Percentiles rank a stretch among this genome's conserved stretches.
phyloP scores from a whole-genome alignment of 2,888 invertebrate genomes.

The Plutella xylostella region DNA sequence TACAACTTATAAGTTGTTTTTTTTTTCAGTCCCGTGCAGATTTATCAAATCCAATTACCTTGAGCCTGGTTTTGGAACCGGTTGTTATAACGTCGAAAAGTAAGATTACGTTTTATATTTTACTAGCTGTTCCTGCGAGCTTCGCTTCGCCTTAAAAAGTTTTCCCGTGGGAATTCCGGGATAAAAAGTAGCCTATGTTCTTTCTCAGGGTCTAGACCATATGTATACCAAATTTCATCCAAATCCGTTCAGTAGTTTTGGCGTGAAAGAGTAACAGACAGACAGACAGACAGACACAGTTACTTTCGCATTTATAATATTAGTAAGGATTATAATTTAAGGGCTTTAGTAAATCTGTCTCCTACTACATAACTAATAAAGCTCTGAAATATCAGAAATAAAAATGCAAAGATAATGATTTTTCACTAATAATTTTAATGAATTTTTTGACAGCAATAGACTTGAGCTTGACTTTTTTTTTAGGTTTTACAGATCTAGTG shows the following conservation, averaged over 20 bases:
- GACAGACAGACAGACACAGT: no score
- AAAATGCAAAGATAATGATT: background rate
- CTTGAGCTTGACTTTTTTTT: no score
- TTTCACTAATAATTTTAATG: background rate
- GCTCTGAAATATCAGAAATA: background rate
- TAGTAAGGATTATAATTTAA: background rate
- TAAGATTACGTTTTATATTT: constrained; percentile 10
- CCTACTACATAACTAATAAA: background rate
- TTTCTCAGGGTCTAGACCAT: no score
- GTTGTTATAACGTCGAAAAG: constrained; percentile 31
- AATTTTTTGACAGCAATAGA: background rate
- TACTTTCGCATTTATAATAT: no score
- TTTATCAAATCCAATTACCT: constrained; percentile 44
- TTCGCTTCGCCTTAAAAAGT: no score
- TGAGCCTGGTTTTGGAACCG: constrained; percentile 35
- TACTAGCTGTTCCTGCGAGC: no score
- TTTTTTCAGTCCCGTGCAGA: constrained; percentile 46
- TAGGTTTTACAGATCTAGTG: no score
- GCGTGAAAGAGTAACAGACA: no score
- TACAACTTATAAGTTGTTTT: background rate
- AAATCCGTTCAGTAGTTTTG: no score
- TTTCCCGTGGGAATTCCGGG: no score
- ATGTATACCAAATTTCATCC: no score
- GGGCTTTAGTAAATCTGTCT: background rate
- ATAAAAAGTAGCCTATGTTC: no score